A percentile compares a stretch with the other conserved stretches of the same genome.
These are phyloP conservation scores for Drosophila obscura DNA, from an alignment of 1,140 invertebrate genomes.

Conservation along the genomic window DNA sequence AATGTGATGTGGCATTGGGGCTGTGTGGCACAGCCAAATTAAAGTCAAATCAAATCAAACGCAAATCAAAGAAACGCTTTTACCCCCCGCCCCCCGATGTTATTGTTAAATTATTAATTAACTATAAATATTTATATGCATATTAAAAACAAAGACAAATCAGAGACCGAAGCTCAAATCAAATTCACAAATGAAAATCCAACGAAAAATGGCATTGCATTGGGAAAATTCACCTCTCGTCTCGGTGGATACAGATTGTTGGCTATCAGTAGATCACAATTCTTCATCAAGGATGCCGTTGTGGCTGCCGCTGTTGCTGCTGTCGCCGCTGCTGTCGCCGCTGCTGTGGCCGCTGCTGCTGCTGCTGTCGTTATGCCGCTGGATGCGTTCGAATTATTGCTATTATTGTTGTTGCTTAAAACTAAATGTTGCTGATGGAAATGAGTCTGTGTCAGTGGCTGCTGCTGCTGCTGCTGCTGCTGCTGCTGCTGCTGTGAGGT, in stretches of 20 bases:
- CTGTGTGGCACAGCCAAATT: too few relatives aligned
- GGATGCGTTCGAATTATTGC: constrained; percentile 75
- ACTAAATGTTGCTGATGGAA: constrained; percentile 64
- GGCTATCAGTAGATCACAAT: constrained; percentile 83
- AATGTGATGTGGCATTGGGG: too few relatives aligned
- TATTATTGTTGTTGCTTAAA: constrained; percentile 83
- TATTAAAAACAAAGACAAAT: neutral
- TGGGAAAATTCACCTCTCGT: constrained; percentile 69
- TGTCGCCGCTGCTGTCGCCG: constrained; percentile 32
- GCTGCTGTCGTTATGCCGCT: constrained; percentile 25
- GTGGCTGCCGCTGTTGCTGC: constrained; percentile 25
- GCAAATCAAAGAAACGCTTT: too few relatives aligned
- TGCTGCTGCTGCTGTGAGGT: constrained; percentile 41
- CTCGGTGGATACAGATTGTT: constrained; percentile 84
- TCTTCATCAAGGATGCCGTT: constrained; percentile 64
- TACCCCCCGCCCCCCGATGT: too few relatives aligned
- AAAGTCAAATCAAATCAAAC: too few relatives aligned
- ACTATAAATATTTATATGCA: too few relatives aligned
- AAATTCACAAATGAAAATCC: neutral
- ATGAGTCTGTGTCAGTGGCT: too few relatives aligned
- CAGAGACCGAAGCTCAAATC: neutral
- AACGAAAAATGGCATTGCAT: neutral
- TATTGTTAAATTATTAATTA: too few relatives aligned
- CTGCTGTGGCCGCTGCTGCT: constrained; percentile 22
- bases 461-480: constrained; percentile 48